Percentiles rank a stretch among this genome's conserved stretches.
Evolutionary conservation across 2,888 invertebrate species (phyloP).

Genomic region (Drosophila imparisetae): DNA sequence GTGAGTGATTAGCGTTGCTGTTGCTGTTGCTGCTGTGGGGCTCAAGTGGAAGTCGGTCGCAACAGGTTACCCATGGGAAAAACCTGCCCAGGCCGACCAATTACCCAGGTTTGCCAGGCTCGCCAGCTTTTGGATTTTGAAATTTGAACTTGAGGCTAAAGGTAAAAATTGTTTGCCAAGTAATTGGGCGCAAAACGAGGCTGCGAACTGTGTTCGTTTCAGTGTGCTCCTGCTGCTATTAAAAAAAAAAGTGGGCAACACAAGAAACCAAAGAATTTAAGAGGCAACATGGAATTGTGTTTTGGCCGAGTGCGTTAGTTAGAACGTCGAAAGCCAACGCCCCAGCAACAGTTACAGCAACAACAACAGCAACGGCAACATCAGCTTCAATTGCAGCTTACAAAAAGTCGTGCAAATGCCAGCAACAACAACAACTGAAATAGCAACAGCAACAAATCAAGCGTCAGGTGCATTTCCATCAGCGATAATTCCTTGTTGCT

Average conservation of each 20-base stretch:
- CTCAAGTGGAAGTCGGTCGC: conserved; percentile 65
- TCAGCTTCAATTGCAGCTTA: conserved; percentile 14
- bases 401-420: conserved; percentile 67
- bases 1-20: conserved; percentile 75
- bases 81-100: conserved; percentile 65
- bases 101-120: conserved; percentile 47
- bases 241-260: conserved; percentile 6
- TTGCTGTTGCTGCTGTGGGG: conserved; percentile 36
- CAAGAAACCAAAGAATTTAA: not conserved
- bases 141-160: conserved; percentile 85
- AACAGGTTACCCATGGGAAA: conserved; percentile 82
- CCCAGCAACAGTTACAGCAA: conserved; percentile 41
- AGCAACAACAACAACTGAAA: conserved; percentile 35
- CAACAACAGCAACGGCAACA: conserved; percentile 32
- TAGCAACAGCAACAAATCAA: conserved; percentile 54
- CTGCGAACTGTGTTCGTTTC: conserved; percentile 32
- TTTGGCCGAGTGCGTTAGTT: conserved; percentile 62
- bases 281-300: conserved; percentile 8
- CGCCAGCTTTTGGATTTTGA: conserved; percentile 77
- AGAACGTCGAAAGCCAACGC: conserved; percentile 67
- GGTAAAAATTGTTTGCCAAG: conserved; percentile 84
- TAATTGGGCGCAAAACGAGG: conserved; percentile 82
- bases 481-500: conserved; percentile 75
- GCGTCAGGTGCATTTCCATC: conserved; percentile 84
- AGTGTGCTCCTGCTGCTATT: not conserved